These are phyloP conservation scores for Beroe forskalii DNA, from an alignment of 37 sponge, comb jelly and placozoan genomes.

Conservation along the genomic window DNA sequence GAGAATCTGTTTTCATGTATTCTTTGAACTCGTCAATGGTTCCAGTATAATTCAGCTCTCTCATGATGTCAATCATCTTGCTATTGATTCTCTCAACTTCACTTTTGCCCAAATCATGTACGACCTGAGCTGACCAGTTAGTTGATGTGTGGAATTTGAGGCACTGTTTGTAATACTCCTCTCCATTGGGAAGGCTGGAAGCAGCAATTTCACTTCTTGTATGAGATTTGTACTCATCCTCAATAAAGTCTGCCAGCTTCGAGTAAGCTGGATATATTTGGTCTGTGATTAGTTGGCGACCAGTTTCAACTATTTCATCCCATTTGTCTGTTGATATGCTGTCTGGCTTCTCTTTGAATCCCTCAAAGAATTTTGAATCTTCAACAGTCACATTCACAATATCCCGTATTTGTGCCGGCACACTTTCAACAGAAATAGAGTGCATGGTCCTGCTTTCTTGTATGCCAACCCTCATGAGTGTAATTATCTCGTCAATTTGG, in stretches of 20 bases:
- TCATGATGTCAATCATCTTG: constrained; percentile 2
- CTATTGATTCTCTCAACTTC: background rate
- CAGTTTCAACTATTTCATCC: background rate
- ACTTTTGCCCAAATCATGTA: constrained; percentile 2
- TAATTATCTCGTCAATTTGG: background rate
- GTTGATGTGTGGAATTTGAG: background rate
- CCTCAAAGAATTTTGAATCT: background rate
- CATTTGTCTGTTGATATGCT: background rate
- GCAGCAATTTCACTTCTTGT: background rate
- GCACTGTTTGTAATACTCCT: background rate
- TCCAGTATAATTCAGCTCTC: background rate
- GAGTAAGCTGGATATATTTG: background rate
- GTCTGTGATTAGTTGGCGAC: background rate
- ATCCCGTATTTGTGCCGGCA: background rate
- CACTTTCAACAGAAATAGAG: background rate
- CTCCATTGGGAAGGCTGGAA: background rate
- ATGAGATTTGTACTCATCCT: background rate
- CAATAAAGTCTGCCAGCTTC: background rate
- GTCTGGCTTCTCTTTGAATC: background rate
- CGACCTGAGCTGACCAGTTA: background rate
- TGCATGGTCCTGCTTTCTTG: background rate
- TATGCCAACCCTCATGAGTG: background rate
- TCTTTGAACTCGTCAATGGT: constrained; percentile 1
- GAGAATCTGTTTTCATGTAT: background rate
- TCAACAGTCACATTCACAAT: too few species aligned